Evolutionary conservation across 2,113 vertebrate genomes (phyloP).

Genomic region (human): GRCh38 chr13:68140501-68141000

Average conservation of each 20-base stretch:
- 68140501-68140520: background rate
- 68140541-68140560: background rate
- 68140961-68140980: background rate
- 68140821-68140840: slow-evolving; percentile 32
- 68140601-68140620: slow-evolving; percentile 28
- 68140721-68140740: background rate
- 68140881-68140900: slow-evolving; percentile 47
- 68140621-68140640: slow-evolving; percentile 6
- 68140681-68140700: slow-evolving; percentile 47
- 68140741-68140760: slow-evolving; percentile 61
- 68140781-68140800: slow-evolving; percentile 61
- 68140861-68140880: slow-evolving; percentile 50
- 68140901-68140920: slow-evolving; percentile 53
- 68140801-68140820: slow-evolving; percentile 27
- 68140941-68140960: slow-evolving; percentile 46
- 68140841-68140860: slow-evolving; percentile 30
- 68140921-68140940: slow-evolving; percentile 43
- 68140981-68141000: slow-evolving; percentile 46
- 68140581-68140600: slow-evolving; percentile 51
- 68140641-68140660: slow-evolving; percentile 13
- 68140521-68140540: background rate
- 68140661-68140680: background rate
- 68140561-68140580: background rate
- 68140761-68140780: slow-evolving; percentile 47
- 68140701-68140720: slow-evolving; percentile 32